Evolutionary conservation across 2,888 invertebrate genomes (phyloP).

Genomic region (Dicyrtomina minuta): DNA sequence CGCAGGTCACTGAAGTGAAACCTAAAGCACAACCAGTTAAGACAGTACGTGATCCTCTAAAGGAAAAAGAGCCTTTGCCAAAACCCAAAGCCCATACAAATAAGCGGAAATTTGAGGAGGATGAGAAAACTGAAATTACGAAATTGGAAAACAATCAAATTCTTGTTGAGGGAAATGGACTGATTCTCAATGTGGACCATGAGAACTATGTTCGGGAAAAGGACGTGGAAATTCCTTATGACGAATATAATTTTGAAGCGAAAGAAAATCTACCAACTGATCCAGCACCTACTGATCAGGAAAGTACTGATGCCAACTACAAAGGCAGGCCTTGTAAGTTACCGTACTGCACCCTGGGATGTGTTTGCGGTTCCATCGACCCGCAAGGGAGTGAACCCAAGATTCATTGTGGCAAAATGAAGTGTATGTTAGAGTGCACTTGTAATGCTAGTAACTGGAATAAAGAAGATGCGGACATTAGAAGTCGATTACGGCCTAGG

Average conservation of each 20-base stretch:
- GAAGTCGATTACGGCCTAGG: slow-evolving; percentile 47
- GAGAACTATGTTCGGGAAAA: slow-evolving; percentile 44
- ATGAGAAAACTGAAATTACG: slow-evolving; percentile 27
- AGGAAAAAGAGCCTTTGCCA: neutral
- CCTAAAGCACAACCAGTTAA: too few species aligned
- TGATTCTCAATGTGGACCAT: slow-evolving; percentile 34
- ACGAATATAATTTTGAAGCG: slow-evolving; percentile 31
- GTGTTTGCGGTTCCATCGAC: slow-evolving; percentile 43
- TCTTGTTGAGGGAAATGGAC: slow-evolving; percentile 18
- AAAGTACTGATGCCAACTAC: neutral
- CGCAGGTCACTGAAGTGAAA: too few species aligned
- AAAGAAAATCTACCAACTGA: neutral
- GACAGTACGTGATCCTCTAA: neutral
- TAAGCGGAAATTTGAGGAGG: slow-evolving; percentile 29
- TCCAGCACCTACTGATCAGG: neutral
- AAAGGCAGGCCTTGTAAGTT: neutral
- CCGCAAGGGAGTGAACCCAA: slow-evolving; percentile 6
- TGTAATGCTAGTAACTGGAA: slow-evolving; percentile 32
- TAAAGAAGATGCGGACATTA: slow-evolving; percentile 46
- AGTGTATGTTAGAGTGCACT: slow-evolving; percentile 49
- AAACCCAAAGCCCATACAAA: slow-evolving; percentile 18
- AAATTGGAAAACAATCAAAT: slow-evolving; percentile 25
- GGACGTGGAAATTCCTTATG: slow-evolving; percentile 44
- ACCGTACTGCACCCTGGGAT: slow-evolving; percentile 45
- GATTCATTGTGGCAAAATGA: slow-evolving; percentile 45